Conservation (phyloP, 1,140 invertebrate species). For the Thrips palmi region DNA sequence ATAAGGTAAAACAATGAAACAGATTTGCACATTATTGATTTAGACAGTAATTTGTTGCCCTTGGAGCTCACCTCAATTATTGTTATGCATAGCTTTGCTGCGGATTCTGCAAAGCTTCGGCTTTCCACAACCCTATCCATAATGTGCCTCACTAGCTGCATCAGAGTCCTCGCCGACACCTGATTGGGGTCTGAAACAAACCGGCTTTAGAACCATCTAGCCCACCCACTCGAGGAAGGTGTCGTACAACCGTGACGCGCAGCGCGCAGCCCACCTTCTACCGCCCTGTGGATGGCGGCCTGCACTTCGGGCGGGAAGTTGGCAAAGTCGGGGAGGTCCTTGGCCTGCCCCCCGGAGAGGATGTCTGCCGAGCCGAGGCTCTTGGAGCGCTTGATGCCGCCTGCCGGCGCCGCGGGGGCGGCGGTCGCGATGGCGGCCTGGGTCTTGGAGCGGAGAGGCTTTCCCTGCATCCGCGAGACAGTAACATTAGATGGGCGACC, state of each 20-base stretch:
- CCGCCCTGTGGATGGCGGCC: conserved; percentile 44
- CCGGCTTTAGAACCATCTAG: too few relatives aligned
- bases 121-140: conserved; percentile 60
- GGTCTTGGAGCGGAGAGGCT: background rate
- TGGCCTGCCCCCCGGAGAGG: conserved; percentile 22
- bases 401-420: background rate
- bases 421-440: background rate
- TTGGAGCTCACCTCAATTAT: conserved; percentile 46
- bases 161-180: conserved; percentile 51
- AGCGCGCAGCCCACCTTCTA: conserved; percentile 34
- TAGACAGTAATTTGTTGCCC: background rate
- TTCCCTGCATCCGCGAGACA: background rate
- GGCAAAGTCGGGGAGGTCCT: conserved; percentile 35
- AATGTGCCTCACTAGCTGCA: conserved; percentile 67
- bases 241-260: background rate
- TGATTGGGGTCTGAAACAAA: conserved; percentile 49
- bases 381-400: conserved; percentile 56
- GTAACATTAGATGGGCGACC: too few relatives aligned
- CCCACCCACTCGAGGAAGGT: background rate
- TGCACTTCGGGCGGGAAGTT: conserved; percentile 52
- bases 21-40: background rate
- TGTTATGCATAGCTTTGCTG: conserved; percentile 60
- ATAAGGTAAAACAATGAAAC: conserved; percentile 8
- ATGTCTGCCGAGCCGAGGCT: conserved; percentile 51
- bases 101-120: conserved; percentile 53